Evolutionary conservation across 2,797 vertebrate genomes (phyloP), one percentile per base, ranked within the genome.

Genomic region (Sebastolobus alascanus): DNA sequence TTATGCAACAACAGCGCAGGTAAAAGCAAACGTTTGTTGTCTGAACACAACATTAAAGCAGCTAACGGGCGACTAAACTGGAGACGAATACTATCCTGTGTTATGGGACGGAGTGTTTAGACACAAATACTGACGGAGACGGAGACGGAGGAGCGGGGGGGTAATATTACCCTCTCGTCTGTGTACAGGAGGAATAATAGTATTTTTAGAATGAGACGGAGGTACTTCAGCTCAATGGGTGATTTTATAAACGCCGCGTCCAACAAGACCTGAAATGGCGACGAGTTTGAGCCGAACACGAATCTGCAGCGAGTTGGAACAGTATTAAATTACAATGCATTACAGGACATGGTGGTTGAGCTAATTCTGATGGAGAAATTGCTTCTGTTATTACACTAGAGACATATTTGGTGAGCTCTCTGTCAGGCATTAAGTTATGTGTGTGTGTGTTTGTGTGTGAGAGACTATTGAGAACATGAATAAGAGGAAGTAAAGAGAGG

Each of bases 291-390:
- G 72, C 77, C 13, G 31, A 85, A 79, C 63, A 77, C n/a, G 20
- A 85, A 67, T 37, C 58, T 77, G 73, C 84, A 75, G 84, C 73
- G 40, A 84, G 56, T 68, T 77, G 82, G 77, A 87, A 79, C 78
- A 60, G 76, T 88, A 84, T 91, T 85, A 86, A 82, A 87, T 89
- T 76, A 87, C 84, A 87, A 70, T 84, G 79, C 80, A 85, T 85
- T 87, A 88, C 81, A 80, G 86, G 86, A 83, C 35, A 85, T 77
- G 84, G 68, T 89, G 89, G 86, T 77, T 90, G 89, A 88, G 80
- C 85, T 89, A 87, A 92, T 92, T 84, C 90, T 82, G 86, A 81
- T 78, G 79, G 86, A 81, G 84, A 87, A 88, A 88, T 84, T 81
- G 83, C 87, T 89, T 84, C 88, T 87, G 87, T 84, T 89, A 86